Evolutionary conservation across 37 sponge, comb jelly and placozoan genomes (phyloP).

Genomic region (Bolinopsis microptera): DNA sequence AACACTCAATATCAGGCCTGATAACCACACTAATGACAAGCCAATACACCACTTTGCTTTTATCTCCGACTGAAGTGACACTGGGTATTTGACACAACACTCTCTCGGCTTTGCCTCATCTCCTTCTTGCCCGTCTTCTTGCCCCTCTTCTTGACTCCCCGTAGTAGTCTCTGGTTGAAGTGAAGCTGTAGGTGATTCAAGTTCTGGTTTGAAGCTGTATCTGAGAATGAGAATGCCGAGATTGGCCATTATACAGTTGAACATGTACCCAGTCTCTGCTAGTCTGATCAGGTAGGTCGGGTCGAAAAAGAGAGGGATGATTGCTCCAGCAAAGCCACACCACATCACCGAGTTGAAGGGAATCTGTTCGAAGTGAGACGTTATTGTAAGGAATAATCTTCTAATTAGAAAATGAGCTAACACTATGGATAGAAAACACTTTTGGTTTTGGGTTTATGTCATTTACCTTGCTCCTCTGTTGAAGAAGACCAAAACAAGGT

Average conservation of each 20-base stretch:
- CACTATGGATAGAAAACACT: background rate
- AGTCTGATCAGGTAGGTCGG: slow-evolving; percentile 6
- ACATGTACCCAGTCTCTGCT: slow-evolving; percentile 16
- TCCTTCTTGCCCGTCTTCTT: background rate
- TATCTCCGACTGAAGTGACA: background rate
- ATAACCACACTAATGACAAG: background rate
- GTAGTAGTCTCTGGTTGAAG: no score
- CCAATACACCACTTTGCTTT: background rate
- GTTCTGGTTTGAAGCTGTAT: background rate
- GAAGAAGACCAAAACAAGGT: background rate
- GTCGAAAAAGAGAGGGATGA: background rate
- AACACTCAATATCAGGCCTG: background rate
- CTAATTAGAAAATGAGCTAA: background rate
- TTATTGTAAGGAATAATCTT: background rate
- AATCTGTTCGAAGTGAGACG: background rate
- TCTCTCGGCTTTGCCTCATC: background rate
- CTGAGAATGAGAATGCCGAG: background rate
- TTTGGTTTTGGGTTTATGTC: no score
- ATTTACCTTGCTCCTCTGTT: background rate
- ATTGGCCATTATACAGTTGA: background rate
- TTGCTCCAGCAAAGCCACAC: background rate
- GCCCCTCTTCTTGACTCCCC: background rate
- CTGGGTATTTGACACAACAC: background rate
- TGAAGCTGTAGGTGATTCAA: background rate
- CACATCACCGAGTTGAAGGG: slow-evolving; percentile 38